phyloP scores from a whole-genome alignment of 2,797 vertebrate species.

The Lutjanus campechanus region DNA sequence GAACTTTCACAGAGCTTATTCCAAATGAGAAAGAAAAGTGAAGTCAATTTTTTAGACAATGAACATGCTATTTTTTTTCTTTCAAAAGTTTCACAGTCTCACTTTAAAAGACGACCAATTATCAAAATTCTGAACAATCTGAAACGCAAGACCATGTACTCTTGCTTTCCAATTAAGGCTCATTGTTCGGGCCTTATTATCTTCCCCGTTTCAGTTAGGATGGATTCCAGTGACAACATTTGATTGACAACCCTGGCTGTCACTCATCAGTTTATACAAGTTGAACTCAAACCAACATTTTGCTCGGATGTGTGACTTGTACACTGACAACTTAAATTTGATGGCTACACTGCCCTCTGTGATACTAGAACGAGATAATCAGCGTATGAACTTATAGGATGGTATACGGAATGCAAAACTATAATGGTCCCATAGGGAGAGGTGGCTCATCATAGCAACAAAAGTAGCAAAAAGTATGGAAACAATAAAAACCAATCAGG shows the following conservation, averaged over 20 bases:
- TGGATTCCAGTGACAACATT: background rate
- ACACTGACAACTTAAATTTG: background rate
- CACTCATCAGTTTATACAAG: background rate
- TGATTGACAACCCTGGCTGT: background rate
- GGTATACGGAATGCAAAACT: constrained; percentile 10
- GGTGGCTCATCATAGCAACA: constrained; percentile 22
- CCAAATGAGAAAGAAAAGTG: background rate
- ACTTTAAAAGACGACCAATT: too few relatives aligned
- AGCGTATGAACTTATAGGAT: constrained; percentile 7
- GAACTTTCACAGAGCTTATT: background rate
- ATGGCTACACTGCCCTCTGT: background rate
- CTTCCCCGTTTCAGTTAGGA: background rate
- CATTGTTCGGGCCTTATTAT: background rate
- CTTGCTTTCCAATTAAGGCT: background rate
- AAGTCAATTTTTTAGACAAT: too few relatives aligned
- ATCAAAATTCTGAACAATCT: too few relatives aligned
- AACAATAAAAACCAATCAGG: constrained; percentile 51
- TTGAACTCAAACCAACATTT: background rate
- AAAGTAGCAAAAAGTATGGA: constrained; percentile 45
- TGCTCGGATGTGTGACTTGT: background rate
- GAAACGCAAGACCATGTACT: too few relatives aligned
- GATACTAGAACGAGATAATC: constrained; percentile 13
- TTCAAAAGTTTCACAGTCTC: too few relatives aligned
- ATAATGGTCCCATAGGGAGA: constrained; percentile 22
- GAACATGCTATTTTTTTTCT: too few relatives aligned